Evolutionary conservation across 2,113 vertebrate genomes (phyloP).

Genomic region (Brachirus orientalis): DNA sequence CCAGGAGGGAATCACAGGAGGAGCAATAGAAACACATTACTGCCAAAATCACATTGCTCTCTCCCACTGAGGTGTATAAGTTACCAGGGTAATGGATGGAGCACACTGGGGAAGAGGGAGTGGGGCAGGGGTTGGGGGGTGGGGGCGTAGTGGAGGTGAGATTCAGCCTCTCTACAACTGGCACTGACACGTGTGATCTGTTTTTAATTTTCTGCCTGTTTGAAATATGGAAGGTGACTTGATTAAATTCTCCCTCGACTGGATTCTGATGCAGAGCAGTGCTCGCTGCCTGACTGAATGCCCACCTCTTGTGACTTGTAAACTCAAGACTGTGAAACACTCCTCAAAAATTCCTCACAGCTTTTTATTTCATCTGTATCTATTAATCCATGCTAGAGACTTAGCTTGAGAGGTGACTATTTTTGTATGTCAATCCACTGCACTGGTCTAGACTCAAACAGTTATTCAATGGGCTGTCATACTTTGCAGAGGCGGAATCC

Average conservation of each 20-base stretch:
- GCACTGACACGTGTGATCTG: slow-evolving; percentile 49
- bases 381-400: too few relatives aligned
- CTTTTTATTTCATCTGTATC: too few relatives aligned
- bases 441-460: too few relatives aligned
- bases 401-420: too few relatives aligned
- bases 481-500: too few relatives aligned
- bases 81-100: slow-evolving; percentile 58
- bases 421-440: too few relatives aligned
- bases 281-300: slow-evolving; percentile 5
- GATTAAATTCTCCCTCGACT: slow-evolving; percentile 53
- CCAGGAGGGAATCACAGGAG: slow-evolving; percentile 50
- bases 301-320: background rate
- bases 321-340: too few relatives aligned
- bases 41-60: slow-evolving; percentile 55
- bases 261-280: slow-evolving; percentile 25
- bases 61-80: slow-evolving; percentile 57
- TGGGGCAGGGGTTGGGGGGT: background rate
- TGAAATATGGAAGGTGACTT: slow-evolving; percentile 62
- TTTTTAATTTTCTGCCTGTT: slow-evolving; percentile 58
- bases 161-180: slow-evolving; percentile 25
- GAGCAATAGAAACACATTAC: slow-evolving; percentile 73
- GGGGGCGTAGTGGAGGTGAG: slow-evolving; percentile 29
- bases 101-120: slow-evolving; percentile 16
- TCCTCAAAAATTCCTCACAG: too few relatives aligned
- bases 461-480: too few relatives aligned